Conservation (phyloP, 2,113 vertebrate genomes). For the Hippoglossus stenolepis region DNA sequence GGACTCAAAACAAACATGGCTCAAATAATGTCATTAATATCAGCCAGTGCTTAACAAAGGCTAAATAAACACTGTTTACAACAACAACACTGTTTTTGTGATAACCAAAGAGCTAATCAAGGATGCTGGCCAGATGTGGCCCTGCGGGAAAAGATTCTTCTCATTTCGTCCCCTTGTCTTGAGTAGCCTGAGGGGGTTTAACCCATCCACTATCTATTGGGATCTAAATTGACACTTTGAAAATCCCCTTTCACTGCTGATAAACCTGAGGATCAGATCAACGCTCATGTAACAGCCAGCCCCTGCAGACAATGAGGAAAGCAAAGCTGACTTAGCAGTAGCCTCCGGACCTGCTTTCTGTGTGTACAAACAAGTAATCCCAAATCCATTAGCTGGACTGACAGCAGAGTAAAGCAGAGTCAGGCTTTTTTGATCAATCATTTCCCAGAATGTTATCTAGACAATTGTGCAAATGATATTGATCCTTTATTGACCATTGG, state of each 20-base stretch:
- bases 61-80: neutral
- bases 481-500: constrained; percentile 44
- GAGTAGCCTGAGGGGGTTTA: constrained; percentile 51
- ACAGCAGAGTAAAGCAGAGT: constrained; percentile 36
- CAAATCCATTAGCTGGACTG: constrained; percentile 56
- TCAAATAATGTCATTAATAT: neutral
- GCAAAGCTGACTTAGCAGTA: constrained; percentile 62
- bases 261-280: constrained; percentile 61
- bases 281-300: constrained; percentile 9
- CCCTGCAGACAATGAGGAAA: constrained; percentile 42
- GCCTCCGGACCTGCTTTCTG: constrained; percentile 36
- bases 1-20: neutral
- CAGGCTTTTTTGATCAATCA: constrained; percentile 56
- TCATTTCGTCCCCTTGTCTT: constrained; percentile 30
- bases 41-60: constrained; percentile 6
- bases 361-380: constrained; percentile 53
- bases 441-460: constrained; percentile 60
- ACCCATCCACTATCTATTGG: constrained; percentile 22
- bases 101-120: constrained; percentile 29
- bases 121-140: constrained; percentile 35
- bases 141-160: constrained; percentile 3
- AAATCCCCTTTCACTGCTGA: constrained; percentile 53
- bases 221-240: constrained; percentile 50
- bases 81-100: neutral
- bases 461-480: constrained; percentile 66